phyloP scores from a whole-genome alignment of 2,888 invertebrate species.

The Dolichopus griseipennis region DNA sequence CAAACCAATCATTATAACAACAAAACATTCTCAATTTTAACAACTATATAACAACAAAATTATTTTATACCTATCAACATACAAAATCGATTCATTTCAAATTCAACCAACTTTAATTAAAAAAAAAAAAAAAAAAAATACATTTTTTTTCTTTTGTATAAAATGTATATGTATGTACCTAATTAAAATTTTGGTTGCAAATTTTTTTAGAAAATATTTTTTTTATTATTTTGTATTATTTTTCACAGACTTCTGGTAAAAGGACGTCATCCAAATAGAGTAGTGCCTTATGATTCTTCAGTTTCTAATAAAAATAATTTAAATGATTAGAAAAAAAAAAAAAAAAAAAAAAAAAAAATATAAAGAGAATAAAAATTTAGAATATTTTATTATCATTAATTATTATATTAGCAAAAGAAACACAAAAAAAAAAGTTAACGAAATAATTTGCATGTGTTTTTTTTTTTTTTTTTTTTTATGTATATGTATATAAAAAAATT shows the following conservation, averaged over 20 bases:
- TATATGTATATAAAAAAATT: too few relatives aligned
- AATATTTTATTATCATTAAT: neutral
- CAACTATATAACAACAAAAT: neutral
- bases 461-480: too few relatives aligned
- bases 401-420: neutral
- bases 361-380: neutral
- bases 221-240: conserved; percentile 13
- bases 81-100: neutral
- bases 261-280: conserved; percentile 43
- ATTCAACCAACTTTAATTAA: neutral
- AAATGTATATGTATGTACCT: neutral
- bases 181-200: conserved; percentile 1
- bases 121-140: neutral
- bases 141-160: neutral
- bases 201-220: neutral
- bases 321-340: neutral
- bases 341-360: neutral
- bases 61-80: neutral
- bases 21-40: neutral
- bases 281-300: conserved; percentile 16
- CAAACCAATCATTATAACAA: too few relatives aligned
- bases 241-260: conserved; percentile 42
- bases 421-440: too few relatives aligned
- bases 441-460: neutral
- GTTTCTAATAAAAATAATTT: conserved; percentile 5